These are phyloP conservation scores for Parnassius mnemosyne DNA, from an alignment of 2,888 invertebrate species.

Conservation along the genomic window DNA sequence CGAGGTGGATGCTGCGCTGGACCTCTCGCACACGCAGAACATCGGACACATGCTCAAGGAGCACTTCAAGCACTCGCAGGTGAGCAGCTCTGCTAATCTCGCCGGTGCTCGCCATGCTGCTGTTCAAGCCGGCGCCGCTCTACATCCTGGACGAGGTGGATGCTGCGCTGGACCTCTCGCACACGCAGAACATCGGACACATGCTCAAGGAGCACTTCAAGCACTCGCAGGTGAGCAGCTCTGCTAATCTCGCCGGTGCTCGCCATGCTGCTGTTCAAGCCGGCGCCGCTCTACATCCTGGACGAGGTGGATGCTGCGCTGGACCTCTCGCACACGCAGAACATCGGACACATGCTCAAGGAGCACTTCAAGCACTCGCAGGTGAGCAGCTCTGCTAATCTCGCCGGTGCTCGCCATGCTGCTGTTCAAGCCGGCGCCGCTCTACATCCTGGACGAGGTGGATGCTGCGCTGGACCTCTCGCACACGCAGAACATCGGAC, in stretches of 20 bases:
- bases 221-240: conserved; percentile 85
- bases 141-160: conserved; percentile 99
- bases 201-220: conserved; percentile 93
- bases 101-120: neutral
- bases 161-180: conserved; percentile 96
- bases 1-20: too few species aligned
- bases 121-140: conserved; percentile 99
- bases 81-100: neutral
- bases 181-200: conserved; percentile 98
- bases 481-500: conserved; percentile 98
- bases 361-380: conserved; percentile 93
- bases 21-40: conserved; percentile 48
- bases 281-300: conserved; percentile 98
- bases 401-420: conserved; percentile 98
- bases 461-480: conserved; percentile 98
- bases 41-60: conserved; percentile 91
- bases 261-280: conserved; percentile 86
- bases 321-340: conserved; percentile 98
- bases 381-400: conserved; percentile 82
- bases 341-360: conserved; percentile 97
- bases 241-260: neutral
- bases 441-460: conserved; percentile 99
- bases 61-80: conserved; percentile 89
- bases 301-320: conserved; percentile 99
- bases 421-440: conserved; percentile 97